These are phyloP conservation scores for Anoplius nigerrimus DNA, from an alignment of 2,888 invertebrate species.

Conservation along the genomic window DNA sequence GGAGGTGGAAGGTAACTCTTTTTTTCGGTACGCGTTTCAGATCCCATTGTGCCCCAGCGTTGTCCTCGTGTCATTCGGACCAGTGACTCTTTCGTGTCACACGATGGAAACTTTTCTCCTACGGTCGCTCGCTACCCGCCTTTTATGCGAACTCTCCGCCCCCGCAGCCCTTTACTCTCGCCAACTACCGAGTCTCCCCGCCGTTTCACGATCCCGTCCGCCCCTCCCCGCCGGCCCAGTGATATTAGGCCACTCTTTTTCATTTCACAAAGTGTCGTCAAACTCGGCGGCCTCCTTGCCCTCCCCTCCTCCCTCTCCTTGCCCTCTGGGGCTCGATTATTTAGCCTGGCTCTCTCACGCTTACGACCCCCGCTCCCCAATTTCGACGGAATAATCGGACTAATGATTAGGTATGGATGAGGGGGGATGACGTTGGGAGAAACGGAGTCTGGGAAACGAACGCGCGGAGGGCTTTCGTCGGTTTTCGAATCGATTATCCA, in stretches of 20 bases:
- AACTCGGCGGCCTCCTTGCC: not conserved
- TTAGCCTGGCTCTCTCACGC: not conserved
- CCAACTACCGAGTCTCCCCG: not conserved
- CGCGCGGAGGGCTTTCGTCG: not conserved
- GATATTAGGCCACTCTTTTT: constrained; percentile 6
- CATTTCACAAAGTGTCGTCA: constrained; percentile 6
- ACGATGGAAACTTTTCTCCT: constrained; percentile 1
- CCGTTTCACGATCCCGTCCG: not conserved
- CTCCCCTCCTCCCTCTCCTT: not conserved
- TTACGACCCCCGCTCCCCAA: too few relatives aligned
- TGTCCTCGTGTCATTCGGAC: constrained; percentile 38
- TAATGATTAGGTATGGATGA: too few relatives aligned
- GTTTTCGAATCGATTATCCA: not conserved
- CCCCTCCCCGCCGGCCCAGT: not conserved
- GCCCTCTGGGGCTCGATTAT: not conserved
- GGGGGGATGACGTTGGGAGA: too few relatives aligned
- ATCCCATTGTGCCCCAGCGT: constrained; percentile 32
- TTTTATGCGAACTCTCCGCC: not conserved
- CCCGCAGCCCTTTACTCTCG: not conserved
- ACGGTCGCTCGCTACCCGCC: too few relatives aligned
- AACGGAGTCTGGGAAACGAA: too few relatives aligned
- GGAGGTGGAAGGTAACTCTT: constrained; percentile 1
- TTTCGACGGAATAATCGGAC: too few relatives aligned
- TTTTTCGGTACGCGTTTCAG: constrained; percentile 23
- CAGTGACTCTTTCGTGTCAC: constrained; percentile 18